Evolutionary conservation across 2,113 vertebrate genomes (phyloP).

Genomic region (Etheostoma cragini): DNA sequence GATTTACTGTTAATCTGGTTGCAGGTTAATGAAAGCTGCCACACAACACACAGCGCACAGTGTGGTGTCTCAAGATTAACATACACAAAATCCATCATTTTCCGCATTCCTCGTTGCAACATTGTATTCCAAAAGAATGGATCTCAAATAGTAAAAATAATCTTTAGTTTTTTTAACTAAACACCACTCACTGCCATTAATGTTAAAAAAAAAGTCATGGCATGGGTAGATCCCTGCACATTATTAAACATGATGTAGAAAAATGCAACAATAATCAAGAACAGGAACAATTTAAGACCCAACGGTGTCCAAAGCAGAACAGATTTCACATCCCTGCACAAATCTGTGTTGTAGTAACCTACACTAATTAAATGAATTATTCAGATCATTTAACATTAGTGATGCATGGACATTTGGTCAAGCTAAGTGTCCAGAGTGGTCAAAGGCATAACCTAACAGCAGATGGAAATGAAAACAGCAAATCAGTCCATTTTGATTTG

Average conservation of each 20-base stretch:
- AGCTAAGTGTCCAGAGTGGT: slow-evolving; percentile 11
- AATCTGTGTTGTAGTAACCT: slow-evolving; percentile 13
- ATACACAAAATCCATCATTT: slow-evolving; percentile 24
- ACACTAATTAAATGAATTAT: slow-evolving; percentile 35
- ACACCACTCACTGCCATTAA: background rate
- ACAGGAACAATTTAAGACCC: background rate
- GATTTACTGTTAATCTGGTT: background rate
- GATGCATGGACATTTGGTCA: slow-evolving; percentile 31
- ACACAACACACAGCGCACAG: background rate
- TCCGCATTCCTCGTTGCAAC: background rate
- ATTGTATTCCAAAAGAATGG: slow-evolving; percentile 1
- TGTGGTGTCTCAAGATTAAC: background rate
- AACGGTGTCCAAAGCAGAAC: slow-evolving; percentile 14
- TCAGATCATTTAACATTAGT: slow-evolving; percentile 41
- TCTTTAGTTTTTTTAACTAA: slow-evolving; percentile 1
- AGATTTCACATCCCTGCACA: slow-evolving; percentile 27
- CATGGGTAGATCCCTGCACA: background rate
- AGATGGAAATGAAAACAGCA: background rate
- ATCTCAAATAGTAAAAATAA: background rate
- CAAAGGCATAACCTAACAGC: background rate
- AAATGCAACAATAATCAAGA: slow-evolving; percentile 10
- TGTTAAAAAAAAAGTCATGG: background rate
- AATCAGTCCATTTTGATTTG: background rate
- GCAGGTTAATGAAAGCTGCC: background rate
- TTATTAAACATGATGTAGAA: background rate